Base-by-base conservation (phyloP, 1,140 invertebrate species). In the Choristoneura fumiferana region DNA sequence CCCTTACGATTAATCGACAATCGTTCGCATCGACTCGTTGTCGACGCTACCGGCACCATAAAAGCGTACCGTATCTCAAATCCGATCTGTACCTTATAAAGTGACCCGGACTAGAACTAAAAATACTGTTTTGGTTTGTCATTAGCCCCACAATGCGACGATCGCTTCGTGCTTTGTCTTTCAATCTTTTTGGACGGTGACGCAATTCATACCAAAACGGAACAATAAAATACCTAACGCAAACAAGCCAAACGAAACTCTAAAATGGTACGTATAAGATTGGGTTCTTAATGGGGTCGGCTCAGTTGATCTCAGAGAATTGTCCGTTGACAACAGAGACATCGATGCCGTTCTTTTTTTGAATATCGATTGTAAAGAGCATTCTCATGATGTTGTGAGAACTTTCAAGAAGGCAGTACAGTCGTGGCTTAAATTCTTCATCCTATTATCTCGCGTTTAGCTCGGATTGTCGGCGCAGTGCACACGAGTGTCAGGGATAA, bases 291-390 rank as follows among this genome's bases (percentile, higher is more conserved):
- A 38, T 69, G 13, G 3, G 38, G 35, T 38, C 14, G 33, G 12
- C 45, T 18, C 62, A 65, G 69, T 78, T 73, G 75, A 77, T 78
- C 76, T 76, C 72, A 68, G 62, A 87, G 85, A 87, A 84, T 84
- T 78, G 77, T 80, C 65, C 83, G 86, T 89, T 89, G 86, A 89
- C 86, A 89, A 89, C 86, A 86, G 84, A 89, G 84, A 89, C 86
- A 87, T 87, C 80, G 84, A 76, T 77, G 78, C 75, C 78, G 80
- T 87, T 80, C 82, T 87, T 88, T 88, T 77, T 88, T 88, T 87
- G 81, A 84, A 85, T 87, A 88, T 88, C 84, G 85, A 88, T 84
- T 88, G 82, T 88, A 85, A 87, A 86, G 78, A 84, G 84, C 85
- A 80, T 86, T 85, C 84, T 86, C 84, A 88, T 88, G 76, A 76